Base-by-base conservation (phyloP, 2,113 vertebrate genomes). In the Lethenteron reissneri region DNA sequence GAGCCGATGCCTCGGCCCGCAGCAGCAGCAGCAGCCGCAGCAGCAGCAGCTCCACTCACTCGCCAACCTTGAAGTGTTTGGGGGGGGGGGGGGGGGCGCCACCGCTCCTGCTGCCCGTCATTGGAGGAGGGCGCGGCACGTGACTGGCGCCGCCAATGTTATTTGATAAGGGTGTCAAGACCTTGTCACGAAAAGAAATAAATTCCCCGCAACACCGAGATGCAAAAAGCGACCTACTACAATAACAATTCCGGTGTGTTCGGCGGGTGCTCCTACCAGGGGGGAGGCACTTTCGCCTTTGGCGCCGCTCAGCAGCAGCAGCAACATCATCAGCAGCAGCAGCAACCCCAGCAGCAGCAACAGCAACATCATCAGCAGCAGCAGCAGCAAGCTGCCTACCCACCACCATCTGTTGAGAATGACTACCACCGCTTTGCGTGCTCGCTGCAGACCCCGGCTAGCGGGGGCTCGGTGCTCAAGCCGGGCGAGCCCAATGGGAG, bases 161-260 rank as follows among this genome's bases (percentile, higher is more conserved):
- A 90, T 90, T 92, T 90, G 88, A 89, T 85, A 79, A 84, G 87
- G 88, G 88, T 95, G 89, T 96, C 90, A 90, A 90, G 88, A 91
- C 91, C 87, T 86, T 86, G 90, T 96, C 91, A 97, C 87, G 87
- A 90, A 87, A 85, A 81, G 86, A 88, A 92, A 91, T 92, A 95
- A 87, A 87, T 88, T 92, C 85, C 87, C 86, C 87, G 88, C 94
- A 91, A 87, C 89, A 88, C 86, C 89, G 90, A 94, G 85, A 99
- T 97, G 94, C 92, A 99, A 95, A 96, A 99, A 85, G 87, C 90
- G 84, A 95, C 88, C 87, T 96, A 95, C 86, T 95, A 89, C 90
- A 64, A 64, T 64, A 88, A 96, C 88, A 91, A 87, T 84, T 89
- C 91, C 78, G 88, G 88, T 83, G 90, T 95, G 88, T 97, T 95